Conservation (phyloP, 2,113 vertebrate species). For the Struthidea cinerea region DNA sequence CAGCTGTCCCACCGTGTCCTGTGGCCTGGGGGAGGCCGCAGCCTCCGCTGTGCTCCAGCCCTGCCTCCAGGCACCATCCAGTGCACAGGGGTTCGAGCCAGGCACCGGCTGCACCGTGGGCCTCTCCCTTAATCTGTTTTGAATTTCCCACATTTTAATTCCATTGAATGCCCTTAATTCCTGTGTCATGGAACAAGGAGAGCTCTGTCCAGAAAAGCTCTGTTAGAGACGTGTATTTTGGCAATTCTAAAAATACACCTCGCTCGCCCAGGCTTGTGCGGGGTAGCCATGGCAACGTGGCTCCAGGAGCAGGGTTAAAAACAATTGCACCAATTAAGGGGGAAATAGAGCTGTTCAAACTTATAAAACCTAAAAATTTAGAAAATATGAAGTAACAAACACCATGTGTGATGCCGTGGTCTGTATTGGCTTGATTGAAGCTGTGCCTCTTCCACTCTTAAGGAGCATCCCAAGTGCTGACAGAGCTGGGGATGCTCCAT, state of each 20-base stretch:
- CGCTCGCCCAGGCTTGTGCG: background rate
- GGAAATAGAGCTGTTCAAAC: background rate
- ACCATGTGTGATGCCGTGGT: fast-evolving
- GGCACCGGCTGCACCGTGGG: fast-evolving
- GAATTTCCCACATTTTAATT: conserved; percentile 42
- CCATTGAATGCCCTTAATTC: background rate
- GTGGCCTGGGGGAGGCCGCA: background rate
- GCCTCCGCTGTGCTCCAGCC: background rate
- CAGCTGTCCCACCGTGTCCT: fast-evolving
- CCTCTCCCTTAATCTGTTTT: background rate
- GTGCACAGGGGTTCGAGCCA: fast-evolving
- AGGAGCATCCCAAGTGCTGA: background rate
- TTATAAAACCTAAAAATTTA: background rate
- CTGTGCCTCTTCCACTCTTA: fast-evolving
- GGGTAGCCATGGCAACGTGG: conserved; percentile 24
- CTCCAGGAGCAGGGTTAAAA: conserved; percentile 9
- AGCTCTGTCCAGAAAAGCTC: background rate
- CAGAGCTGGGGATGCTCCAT: background rate
- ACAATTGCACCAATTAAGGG: conserved; percentile 9
- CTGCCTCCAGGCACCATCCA: background rate
- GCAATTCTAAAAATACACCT: conserved; percentile 57
- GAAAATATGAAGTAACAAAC: background rate
- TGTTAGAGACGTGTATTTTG: background rate
- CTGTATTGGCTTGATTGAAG: background rate
- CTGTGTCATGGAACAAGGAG: background rate